Percentiles rank a stretch among this genome's conserved stretches.
Evolutionary conservation across 2,797 vertebrate genomes (phyloP).

Genomic region (Dryobates pubescens): DNA sequence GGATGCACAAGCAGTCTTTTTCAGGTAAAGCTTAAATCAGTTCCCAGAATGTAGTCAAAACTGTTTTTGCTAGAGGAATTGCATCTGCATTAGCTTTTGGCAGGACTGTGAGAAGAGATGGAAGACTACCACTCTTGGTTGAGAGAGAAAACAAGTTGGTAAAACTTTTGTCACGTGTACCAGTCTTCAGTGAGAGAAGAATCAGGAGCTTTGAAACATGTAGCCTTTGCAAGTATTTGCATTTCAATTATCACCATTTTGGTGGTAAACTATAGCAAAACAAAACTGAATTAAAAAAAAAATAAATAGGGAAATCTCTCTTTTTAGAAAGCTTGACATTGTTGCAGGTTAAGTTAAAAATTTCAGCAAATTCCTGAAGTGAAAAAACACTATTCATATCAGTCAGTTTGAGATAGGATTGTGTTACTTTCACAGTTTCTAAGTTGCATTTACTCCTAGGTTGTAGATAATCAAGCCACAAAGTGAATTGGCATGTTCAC

Average conservation of each 20-base stretch:
- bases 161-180: background rate
- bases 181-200: background rate
- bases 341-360: background rate
- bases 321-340: background rate
- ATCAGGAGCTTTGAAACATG: background rate
- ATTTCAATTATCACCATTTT: background rate
- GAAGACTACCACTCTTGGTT: background rate
- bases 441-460: background rate
- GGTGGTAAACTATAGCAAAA: background rate
- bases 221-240: background rate
- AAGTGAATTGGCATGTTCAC: background rate
- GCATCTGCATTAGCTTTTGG: background rate
- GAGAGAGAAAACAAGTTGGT: background rate
- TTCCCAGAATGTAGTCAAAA: constrained; percentile 30
- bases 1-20: background rate
- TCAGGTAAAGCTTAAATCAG: background rate
- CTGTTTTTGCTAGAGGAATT: constrained; percentile 24
- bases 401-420: background rate
- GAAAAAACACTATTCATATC: background rate
- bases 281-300: background rate
- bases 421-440: background rate
- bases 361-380: background rate
- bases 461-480: background rate
- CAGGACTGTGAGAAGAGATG: background rate
- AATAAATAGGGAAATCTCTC: background rate